Conservation (phyloP, 2,888 invertebrate species). For the Macropis europaea region DNA sequence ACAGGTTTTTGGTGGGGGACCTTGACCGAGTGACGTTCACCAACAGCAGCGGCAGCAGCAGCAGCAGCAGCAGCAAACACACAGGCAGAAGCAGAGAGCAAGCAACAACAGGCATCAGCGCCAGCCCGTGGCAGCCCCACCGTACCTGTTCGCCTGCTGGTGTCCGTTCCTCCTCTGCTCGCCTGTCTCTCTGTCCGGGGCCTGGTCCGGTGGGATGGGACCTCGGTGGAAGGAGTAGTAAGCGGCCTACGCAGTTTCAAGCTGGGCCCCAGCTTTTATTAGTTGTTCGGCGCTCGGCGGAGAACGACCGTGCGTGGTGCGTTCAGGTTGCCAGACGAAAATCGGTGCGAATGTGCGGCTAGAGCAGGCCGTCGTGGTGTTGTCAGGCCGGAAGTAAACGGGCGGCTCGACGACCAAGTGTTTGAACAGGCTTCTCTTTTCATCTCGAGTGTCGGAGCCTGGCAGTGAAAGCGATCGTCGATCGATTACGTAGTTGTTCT, state of each 20-base stretch:
- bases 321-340: too few species aligned
- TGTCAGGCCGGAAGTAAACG: too few species aligned
- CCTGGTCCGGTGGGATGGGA: conserved; percentile 69
- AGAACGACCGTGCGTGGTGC: conserved; percentile 74
- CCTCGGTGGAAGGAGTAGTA: conserved; percentile 75
- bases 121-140: conserved; percentile 14
- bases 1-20: conserved; percentile 74
- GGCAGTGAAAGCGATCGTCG: too few species aligned
- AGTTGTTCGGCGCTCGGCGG: conserved; percentile 78
- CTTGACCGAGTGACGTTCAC: conserved; percentile 77
- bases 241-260: conserved; percentile 78
- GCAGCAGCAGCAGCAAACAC: too few species aligned
- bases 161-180: conserved; percentile 47
- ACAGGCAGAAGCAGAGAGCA: background rate
- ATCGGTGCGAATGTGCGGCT: too few species aligned
- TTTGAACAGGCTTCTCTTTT: too few species aligned
- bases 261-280: conserved; percentile 76
- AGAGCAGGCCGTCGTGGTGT: too few species aligned
- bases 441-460: too few species aligned
- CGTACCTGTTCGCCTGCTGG: background rate
- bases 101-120: conserved; percentile 9
- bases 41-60: conserved; percentile 33
- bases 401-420: too few species aligned
- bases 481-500: too few species aligned
- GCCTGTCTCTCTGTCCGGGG: conserved; percentile 61